Percentiles rank a stretch among this genome's conserved stretches.
These are phyloP conservation scores for Typhlichthys eigenmanni DNA, from an alignment of 2,797 vertebrate genomes.

Conservation along the genomic window DNA sequence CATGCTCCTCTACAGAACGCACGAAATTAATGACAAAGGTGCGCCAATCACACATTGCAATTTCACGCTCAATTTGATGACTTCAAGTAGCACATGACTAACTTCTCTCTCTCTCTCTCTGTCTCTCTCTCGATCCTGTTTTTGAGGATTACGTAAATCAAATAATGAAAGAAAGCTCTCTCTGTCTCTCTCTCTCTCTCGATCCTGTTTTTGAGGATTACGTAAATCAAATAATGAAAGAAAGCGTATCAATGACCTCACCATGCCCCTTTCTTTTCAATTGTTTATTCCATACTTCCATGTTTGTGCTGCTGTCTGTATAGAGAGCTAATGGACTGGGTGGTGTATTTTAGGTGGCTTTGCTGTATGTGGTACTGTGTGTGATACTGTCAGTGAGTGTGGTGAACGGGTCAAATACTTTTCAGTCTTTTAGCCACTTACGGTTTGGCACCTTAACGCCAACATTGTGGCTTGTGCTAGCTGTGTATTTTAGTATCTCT, in stretches of 20 bases:
- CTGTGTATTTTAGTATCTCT: too few species aligned
- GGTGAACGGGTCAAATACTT: conserved; percentile 28
- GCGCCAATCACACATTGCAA: conserved; percentile 68
- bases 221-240: conserved; percentile 58
- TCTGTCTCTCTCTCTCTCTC: not conserved
- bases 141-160: not conserved
- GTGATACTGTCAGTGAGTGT: conserved; percentile 20
- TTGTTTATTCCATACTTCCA: conserved; percentile 45
- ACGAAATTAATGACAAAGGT: conserved; percentile 64
- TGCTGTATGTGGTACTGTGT: conserved; percentile 4
- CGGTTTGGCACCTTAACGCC: not conserved
- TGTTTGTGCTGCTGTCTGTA: conserved; percentile 32
- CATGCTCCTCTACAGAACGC: too few species aligned
- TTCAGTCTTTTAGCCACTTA: not conserved
- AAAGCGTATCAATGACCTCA: conserved; percentile 37
- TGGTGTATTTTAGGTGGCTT: conserved; percentile 39
- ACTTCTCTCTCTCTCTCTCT: conserved; percentile 27
- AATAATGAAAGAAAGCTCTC: not conserved
- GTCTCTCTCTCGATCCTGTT: not conserved
- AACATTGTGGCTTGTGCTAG: too few species aligned
- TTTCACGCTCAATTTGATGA: conserved; percentile 76
- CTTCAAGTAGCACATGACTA: conserved; percentile 65
- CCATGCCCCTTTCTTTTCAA: conserved; percentile 14
- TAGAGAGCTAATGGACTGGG: conserved; percentile 53
- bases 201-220: conserved; percentile 40